Evolutionary conservation across 2,113 vertebrate species (phyloP).

Genomic region (Ancistrus triradiatus): DNA sequence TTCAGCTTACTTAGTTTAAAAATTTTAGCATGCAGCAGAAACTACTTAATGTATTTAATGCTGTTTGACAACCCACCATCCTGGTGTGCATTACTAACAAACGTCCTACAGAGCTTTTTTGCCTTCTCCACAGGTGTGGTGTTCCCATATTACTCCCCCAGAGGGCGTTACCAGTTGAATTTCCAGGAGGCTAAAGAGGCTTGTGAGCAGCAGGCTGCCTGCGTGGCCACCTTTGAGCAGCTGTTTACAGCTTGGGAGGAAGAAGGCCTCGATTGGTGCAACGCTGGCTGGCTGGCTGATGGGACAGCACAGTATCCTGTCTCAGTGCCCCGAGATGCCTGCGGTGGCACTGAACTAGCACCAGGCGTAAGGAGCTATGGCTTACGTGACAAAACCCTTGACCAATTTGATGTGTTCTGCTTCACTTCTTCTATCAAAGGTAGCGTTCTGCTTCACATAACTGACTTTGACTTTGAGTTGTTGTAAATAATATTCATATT

Average conservation of each 20-base stretch:
- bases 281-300: slow-evolving; percentile 85
- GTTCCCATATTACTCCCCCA: slow-evolving; percentile 81
- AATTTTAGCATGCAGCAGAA: too few relatives aligned
- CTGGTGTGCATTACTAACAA: not conserved
- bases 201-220: slow-evolving; percentile 78
- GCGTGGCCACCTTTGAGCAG: slow-evolving; percentile 83
- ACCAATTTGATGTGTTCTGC: slow-evolving; percentile 87
- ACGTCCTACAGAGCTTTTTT: not conserved
- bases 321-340: slow-evolving; percentile 63
- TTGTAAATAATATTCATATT: too few relatives aligned
- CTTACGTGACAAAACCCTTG: slow-evolving; percentile 64
- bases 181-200: slow-evolving; percentile 74
- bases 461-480: too few relatives aligned
- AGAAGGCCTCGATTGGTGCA: slow-evolving; percentile 78
- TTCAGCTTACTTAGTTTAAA: too few relatives aligned
- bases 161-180: slow-evolving; percentile 82
- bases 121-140: slow-evolving; percentile 74
- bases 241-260: slow-evolving; percentile 82
- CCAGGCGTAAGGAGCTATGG: slow-evolving; percentile 86
- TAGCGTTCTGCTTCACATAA: slow-evolving; percentile 45
- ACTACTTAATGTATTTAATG: not conserved
- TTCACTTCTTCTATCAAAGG: slow-evolving; percentile 77
- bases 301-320: slow-evolving; percentile 89
- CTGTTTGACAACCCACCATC: not conserved
- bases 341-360: slow-evolving; percentile 64